Evolutionary conservation across 2,888 invertebrate genomes (phyloP).

Genomic region (Apocheima hispidaria): DNA sequence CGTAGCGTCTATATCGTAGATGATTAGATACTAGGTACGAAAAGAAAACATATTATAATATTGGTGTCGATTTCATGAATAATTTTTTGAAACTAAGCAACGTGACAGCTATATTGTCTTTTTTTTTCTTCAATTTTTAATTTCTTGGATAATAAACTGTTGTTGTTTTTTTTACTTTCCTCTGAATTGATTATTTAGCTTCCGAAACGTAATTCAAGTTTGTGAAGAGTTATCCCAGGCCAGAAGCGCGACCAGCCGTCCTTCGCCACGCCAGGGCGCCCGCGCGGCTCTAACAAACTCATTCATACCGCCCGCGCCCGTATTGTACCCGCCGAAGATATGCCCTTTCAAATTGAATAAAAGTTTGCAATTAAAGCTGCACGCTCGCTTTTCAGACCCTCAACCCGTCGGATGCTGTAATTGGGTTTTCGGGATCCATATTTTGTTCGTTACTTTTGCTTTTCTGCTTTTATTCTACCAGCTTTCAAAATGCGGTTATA

Average conservation of each 20-base stretch:
- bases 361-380: conserved; percentile 70
- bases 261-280: not conserved
- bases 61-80: not conserved
- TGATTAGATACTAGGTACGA: not conserved
- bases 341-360: conserved; percentile 66
- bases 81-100: no score
- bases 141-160: no score
- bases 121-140: no score
- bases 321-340: conserved; percentile 59
- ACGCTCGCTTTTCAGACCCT: conserved; percentile 35
- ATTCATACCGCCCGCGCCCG: conserved; percentile 26
- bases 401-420: conserved; percentile 8
- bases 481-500: no score
- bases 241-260: not conserved
- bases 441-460: conserved; percentile 17
- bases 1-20: conserved; percentile 2
- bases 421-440: conserved; percentile 16
- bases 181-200: no score
- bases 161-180: no score
- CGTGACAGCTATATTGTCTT: no score
- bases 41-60: not conserved
- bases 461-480: conserved; percentile 2
- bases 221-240: not conserved
- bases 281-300: conserved; percentile 1
- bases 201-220: not conserved